Evolutionary conservation across 2,113 vertebrate species (phyloP).

Genomic region (Psilopogon haemacephalus): DNA sequence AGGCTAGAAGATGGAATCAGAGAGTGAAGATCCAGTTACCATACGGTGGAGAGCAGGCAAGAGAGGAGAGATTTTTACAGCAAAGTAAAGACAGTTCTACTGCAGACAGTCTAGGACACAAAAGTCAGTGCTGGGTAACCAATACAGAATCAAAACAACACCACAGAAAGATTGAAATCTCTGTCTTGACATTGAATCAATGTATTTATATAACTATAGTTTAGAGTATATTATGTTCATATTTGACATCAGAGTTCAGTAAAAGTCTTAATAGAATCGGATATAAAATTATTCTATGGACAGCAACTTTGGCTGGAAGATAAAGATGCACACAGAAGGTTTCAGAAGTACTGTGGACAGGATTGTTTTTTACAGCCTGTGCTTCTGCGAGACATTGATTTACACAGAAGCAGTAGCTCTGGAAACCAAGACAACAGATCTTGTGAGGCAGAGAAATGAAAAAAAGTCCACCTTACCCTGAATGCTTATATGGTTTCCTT

Average conservation of each 20-base stretch:
- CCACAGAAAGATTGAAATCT: neutral
- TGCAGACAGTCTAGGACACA: slow-evolving; percentile 26
- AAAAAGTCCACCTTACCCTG: neutral
- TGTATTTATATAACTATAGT: neutral
- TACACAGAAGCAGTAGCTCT: neutral
- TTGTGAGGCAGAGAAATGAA: neutral
- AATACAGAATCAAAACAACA: slow-evolving; percentile 19
- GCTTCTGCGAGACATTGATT: neutral
- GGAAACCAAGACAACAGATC: neutral
- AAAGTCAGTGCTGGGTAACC: neutral
- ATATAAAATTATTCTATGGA: neutral
- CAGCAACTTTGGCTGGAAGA: slow-evolving; percentile 1
- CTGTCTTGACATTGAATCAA: neutral
- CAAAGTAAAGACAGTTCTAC: slow-evolving; percentile 21
- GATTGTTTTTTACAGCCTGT: neutral
- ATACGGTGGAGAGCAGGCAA: slow-evolving; percentile 1
- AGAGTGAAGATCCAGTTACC: slow-evolving; percentile 16
- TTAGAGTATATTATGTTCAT: slow-evolving; percentile 22
- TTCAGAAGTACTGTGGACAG: slow-evolving; percentile 1
- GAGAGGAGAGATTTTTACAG: slow-evolving; percentile 38
- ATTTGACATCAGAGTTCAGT: slow-evolving; percentile 17
- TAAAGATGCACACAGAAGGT: neutral
- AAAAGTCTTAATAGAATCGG: neutral
- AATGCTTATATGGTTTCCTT: neutral
- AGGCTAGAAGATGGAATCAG: neutral